Conservation (phyloP, 1,140 invertebrate species). For the Dryas iulia region DNA sequence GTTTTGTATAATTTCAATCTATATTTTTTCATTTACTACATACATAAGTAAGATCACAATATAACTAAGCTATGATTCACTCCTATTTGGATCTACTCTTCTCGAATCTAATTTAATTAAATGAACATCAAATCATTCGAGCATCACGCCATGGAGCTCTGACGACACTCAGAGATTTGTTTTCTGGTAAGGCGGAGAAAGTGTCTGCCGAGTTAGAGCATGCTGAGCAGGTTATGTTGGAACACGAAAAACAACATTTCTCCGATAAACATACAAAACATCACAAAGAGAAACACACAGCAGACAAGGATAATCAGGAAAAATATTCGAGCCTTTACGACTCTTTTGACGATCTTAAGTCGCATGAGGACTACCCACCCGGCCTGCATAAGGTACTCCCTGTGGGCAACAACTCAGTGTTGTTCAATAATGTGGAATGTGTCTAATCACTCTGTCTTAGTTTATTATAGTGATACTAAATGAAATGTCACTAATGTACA, state of each 20-base stretch:
- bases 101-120: not conserved
- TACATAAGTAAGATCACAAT: not conserved
- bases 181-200: constrained; percentile 79
- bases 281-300: constrained; percentile 54
- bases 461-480: constrained; percentile 17
- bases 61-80: not conserved
- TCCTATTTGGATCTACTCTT: not conserved
- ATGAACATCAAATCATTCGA: constrained; percentile 88
- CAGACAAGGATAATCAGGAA: constrained; percentile 57
- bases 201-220: constrained; percentile 78
- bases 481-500: constrained; percentile 19
- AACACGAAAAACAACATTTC: constrained; percentile 73
- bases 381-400: constrained; percentile 68
- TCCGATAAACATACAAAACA: constrained; percentile 64
- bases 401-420: constrained; percentile 49
- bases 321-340: constrained; percentile 79
- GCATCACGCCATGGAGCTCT: constrained; percentile 53
- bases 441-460: constrained; percentile 34
- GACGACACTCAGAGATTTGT: constrained; percentile 70
- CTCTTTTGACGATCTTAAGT: constrained; percentile 80
- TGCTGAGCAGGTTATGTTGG: constrained; percentile 77
- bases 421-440: constrained; percentile 40
- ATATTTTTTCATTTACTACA: not conserved
- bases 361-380: constrained; percentile 61
- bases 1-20: not conserved